Evolutionary conservation across 2,113 vertebrate species (phyloP), one percentile per base, ranked within the genome.

Genomic region (Taurulus bubalis): DNA sequence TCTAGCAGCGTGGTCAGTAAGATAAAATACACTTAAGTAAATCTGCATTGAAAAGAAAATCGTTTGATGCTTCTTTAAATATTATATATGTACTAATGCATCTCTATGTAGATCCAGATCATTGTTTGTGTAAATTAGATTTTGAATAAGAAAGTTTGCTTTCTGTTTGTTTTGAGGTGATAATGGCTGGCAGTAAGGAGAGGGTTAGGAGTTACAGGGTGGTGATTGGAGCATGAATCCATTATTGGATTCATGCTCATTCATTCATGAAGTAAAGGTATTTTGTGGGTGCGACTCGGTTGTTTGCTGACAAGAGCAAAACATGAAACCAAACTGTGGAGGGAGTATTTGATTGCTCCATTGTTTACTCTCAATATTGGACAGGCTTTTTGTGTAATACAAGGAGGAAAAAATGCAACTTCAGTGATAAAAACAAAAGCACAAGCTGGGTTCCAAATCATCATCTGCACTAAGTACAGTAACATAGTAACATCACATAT

Each of bases 11-110:
- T 67, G 47, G 72, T 77, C 77, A 79, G 77, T 77, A 66, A 20
- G 47, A 83, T 77, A 82, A 85, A 85, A 89, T 51, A 85, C 72
- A 85, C 69, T 82, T 34, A 83, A 83, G 80, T 78, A 49, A 75
- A 85, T 75, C 58, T 75, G 74, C 87, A 85, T 85, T 24, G 28
- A 81, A 85, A 71, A 91, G 84, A 68, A 89, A 89, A 90, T 82
- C 15, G 49, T 85, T 78, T 45, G 83, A 79, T 36, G 64, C 82
- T 88, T 91, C 74, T 85, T 85, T 65, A 82, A 90, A 78, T 73
- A 91, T 83, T 91, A 76, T 76, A 47, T 90, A 78, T 91, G 91
- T 93, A 90, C 75, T 94, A 80, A 93, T 88, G 82, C 89, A 89
- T 87, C 85, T 92, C 66, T 77, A 24, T 87, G 86, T 92, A 91